Evolutionary conservation across 2,797 vertebrate species (phyloP).

Genomic region (Sebastes diaconus): DNA sequence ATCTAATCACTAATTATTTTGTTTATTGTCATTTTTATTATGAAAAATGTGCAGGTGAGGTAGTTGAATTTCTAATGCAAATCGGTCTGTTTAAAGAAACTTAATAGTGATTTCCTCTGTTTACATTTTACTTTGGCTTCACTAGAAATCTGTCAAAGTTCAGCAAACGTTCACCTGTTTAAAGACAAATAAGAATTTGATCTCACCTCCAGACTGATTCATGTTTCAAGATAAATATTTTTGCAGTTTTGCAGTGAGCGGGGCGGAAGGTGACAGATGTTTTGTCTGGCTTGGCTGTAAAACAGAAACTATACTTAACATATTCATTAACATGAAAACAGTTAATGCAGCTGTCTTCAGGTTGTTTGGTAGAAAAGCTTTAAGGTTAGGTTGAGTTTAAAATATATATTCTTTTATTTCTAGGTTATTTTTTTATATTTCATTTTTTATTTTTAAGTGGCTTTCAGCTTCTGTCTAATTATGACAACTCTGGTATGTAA

Average conservation of each 20-base stretch:
- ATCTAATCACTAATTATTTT: neutral
- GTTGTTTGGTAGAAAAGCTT: neutral
- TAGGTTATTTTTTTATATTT: neutral
- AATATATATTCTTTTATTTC: neutral
- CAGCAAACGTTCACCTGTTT: neutral
- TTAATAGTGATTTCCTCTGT: neutral
- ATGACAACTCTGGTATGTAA: too few relatives aligned
- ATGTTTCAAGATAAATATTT: slow-evolving; percentile 16
- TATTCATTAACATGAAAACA: neutral
- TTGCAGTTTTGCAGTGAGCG: neutral
- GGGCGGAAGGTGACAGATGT: neutral
- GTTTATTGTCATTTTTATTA: too few relatives aligned
- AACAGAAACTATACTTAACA: slow-evolving; percentile 23
- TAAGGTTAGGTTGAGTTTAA: neutral
- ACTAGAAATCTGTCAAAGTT: neutral
- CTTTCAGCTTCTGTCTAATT: neutral
- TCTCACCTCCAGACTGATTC: neutral
- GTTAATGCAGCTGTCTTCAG: neutral
- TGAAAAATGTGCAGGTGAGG: neutral
- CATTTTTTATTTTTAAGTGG: too few relatives aligned
- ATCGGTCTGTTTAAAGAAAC: neutral
- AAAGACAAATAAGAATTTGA: neutral
- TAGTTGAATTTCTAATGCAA: neutral
- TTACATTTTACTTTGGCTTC: neutral
- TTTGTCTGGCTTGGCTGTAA: neutral